phyloP scores from a whole-genome alignment of 2,888 invertebrate species.

The Drosophila borealis region DNA sequence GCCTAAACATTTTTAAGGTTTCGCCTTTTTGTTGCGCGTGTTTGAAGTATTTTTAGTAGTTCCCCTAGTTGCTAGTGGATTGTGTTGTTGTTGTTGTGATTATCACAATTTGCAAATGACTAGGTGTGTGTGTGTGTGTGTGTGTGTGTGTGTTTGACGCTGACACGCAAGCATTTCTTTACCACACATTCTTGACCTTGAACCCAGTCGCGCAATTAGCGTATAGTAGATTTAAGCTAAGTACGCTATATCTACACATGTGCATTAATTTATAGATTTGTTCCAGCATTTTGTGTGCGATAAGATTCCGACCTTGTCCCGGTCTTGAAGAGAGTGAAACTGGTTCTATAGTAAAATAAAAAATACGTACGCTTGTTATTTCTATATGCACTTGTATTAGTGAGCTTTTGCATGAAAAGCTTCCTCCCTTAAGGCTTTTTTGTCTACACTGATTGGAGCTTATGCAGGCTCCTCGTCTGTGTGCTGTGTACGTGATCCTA shows the following conservation, averaged over 20 bases:
- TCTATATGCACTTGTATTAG: neutral
- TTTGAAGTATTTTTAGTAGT: constrained; percentile 77
- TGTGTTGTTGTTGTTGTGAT: constrained; percentile 40
- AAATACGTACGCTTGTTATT: neutral
- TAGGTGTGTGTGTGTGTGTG: constrained; percentile 20
- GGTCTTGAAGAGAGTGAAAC: constrained; percentile 21
- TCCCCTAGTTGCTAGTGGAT: constrained; percentile 13
- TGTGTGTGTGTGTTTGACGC: constrained; percentile 41
- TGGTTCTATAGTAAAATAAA: neutral
- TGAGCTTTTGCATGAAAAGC: neutral
- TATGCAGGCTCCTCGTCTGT: too few species aligned
- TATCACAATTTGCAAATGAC: constrained; percentile 58
- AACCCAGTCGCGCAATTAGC: constrained; percentile 44
- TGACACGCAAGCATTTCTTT: constrained; percentile 42
- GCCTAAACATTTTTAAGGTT: constrained; percentile 68
- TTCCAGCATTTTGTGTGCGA: constrained; percentile 2
- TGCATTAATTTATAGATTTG: constrained; percentile 3
- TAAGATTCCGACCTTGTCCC: constrained; percentile 40
- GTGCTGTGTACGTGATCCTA: neutral
- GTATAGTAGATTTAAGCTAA: constrained; percentile 15
- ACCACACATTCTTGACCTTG: constrained; percentile 56
- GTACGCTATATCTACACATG: constrained; percentile 2
- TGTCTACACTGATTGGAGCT: too few species aligned
- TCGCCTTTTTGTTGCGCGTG: constrained; percentile 56
- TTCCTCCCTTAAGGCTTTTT: neutral